Evolutionary conservation across 1,140 invertebrate species (phyloP).

Genomic region (Ericerus pela): DNA sequence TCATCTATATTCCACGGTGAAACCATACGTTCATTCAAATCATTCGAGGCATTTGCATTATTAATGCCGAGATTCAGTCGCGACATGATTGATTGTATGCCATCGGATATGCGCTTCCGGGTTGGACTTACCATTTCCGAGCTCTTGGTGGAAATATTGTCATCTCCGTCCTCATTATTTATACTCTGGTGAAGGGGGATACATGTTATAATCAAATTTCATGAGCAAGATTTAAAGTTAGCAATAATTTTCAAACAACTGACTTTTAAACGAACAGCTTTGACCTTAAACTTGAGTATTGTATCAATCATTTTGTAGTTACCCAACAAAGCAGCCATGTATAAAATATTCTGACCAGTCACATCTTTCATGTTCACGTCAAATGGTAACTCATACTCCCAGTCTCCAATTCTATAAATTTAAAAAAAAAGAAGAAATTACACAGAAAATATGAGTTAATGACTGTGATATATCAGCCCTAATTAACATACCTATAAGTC

Average conservation of each 20-base stretch:
- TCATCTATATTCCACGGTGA: slow-evolving; percentile 57
- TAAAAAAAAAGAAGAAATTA: background rate
- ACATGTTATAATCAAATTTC: background rate
- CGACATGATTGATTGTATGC: slow-evolving; percentile 74
- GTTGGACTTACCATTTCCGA: slow-evolving; percentile 40
- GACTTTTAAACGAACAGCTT: slow-evolving; percentile 41
- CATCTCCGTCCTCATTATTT: slow-evolving; percentile 3
- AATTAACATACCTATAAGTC: slow-evolving; percentile 43
- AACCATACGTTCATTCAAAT: slow-evolving; percentile 38
- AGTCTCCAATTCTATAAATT: slow-evolving; percentile 50
- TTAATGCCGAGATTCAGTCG: slow-evolving; percentile 45
- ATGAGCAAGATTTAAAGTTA: background rate
- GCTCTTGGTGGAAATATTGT: slow-evolving; percentile 28
- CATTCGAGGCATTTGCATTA: slow-evolving; percentile 23
- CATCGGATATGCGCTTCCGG: slow-evolving; percentile 60
- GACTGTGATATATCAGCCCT: background rate
- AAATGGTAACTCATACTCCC: slow-evolving; percentile 73
- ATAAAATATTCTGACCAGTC: slow-evolving; percentile 75
- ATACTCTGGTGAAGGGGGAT: background rate
- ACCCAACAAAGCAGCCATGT: slow-evolving; percentile 70
- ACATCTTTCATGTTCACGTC: slow-evolving; percentile 81
- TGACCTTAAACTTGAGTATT: slow-evolving; percentile 56
- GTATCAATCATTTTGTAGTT: slow-evolving; percentile 65
- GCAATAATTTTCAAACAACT: background rate
- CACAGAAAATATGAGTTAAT: slow-evolving; percentile 1